Evolutionary conservation across 2,797 vertebrate genomes (phyloP).

Genomic region (Cynopterus sphinx): DNA sequence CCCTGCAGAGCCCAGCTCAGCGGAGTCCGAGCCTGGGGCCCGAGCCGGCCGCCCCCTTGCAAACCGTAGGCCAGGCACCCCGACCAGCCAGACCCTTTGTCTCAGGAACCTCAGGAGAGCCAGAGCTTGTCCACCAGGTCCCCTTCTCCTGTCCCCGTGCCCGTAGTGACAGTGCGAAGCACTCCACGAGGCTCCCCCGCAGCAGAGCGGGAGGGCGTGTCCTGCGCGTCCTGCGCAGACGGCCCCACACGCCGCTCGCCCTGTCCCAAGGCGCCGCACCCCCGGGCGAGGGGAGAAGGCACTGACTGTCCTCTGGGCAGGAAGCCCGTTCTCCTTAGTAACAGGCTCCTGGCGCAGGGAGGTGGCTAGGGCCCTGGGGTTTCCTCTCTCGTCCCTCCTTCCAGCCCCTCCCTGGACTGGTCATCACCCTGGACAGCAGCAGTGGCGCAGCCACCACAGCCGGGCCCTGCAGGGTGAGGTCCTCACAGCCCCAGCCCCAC

Average conservation of each 20-base stretch:
- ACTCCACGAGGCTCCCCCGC: background rate
- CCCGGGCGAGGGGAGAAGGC: background rate
- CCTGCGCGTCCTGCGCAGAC: background rate
- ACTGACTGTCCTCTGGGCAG: background rate
- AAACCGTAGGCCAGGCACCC: background rate
- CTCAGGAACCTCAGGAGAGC: background rate
- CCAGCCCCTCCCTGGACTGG: background rate
- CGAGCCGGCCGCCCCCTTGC: background rate
- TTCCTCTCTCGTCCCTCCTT: background rate
- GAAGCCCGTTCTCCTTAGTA: background rate
- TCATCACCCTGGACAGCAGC: background rate
- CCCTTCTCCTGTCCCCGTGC: fast-evolving
- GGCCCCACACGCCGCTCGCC: fast-evolving
- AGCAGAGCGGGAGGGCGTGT: too few relatives aligned
- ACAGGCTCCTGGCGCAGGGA: background rate
- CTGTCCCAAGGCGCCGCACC: fast-evolving
- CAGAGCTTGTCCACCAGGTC: background rate
- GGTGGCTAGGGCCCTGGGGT: background rate
- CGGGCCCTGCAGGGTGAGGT: background rate
- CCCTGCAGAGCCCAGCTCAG: background rate
- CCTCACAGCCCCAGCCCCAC: too few relatives aligned
- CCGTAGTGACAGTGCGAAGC: fast-evolving
- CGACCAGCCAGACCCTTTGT: background rate
- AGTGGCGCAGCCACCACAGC: background rate
- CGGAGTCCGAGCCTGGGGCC: too few relatives aligned